Evolutionary conservation across 2,113 vertebrate species (phyloP).

Genomic region (Labrus mixtus): DNA sequence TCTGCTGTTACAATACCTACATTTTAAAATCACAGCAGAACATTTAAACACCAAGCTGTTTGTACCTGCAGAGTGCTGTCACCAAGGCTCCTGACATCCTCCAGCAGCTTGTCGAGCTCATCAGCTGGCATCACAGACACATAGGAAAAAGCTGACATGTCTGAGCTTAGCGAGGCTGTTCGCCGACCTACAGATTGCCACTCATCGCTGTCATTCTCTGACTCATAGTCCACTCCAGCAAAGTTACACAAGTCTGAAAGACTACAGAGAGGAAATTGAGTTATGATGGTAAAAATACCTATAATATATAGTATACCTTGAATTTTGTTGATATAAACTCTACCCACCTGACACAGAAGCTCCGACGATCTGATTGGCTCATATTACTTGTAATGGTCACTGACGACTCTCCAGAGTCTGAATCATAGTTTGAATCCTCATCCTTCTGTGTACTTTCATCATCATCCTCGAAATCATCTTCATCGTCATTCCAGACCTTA

Average conservation of each 20-base stretch:
- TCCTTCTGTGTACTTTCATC: conserved; percentile 78
- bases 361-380: conserved; percentile 80
- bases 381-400: conserved; percentile 83
- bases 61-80: conserved; percentile 79
- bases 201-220: conserved; percentile 64
- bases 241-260: conserved; percentile 83
- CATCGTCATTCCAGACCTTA: conserved; percentile 53
- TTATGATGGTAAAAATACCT: neutral
- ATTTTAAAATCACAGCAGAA: neutral
- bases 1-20: neutral
- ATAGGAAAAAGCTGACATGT: conserved; percentile 79
- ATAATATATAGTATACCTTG: neutral
- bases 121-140: conserved; percentile 83
- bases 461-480: conserved; percentile 52
- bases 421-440: conserved; percentile 81
- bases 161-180: conserved; percentile 81
- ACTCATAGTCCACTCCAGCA: conserved; percentile 76
- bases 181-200: conserved; percentile 45
- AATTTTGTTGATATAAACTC: neutral
- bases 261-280: conserved; percentile 46
- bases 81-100: conserved; percentile 80
- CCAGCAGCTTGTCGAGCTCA: conserved; percentile 82
- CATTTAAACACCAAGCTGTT: neutral
- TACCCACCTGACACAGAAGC: conserved; percentile 83
- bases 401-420: conserved; percentile 83